phyloP scores from a whole-genome alignment of 2,113 vertebrate genomes.

The Brachyhypopomus gauderio region DNA sequence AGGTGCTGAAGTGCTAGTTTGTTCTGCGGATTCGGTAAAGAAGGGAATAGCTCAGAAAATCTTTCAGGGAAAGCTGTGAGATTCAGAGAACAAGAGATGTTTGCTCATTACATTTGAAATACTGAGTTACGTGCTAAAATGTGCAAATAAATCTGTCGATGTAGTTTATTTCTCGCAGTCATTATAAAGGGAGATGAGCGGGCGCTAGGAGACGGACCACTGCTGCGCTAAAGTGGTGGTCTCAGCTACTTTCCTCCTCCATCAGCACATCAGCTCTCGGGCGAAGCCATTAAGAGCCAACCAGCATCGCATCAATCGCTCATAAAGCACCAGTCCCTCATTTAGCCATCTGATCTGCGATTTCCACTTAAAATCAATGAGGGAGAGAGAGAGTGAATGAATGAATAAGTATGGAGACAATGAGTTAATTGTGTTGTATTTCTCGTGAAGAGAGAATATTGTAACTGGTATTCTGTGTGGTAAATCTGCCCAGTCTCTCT shows the following conservation, averaged over 20 bases:
- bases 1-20: background rate
- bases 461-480: background rate
- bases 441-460: too few species aligned
- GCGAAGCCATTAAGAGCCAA: slow-evolving; percentile 55
- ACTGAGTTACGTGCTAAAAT: too few species aligned
- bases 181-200: background rate
- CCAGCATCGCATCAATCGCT: slow-evolving; percentile 51
- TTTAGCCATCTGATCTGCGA: slow-evolving; percentile 45
- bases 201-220: background rate
- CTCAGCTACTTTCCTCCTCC: slow-evolving; percentile 13
- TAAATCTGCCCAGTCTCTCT: background rate
- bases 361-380: slow-evolving; percentile 48
- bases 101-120: too few species aligned
- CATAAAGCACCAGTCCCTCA: slow-evolving; percentile 47
- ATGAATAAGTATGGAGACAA: background rate
- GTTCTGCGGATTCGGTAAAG: background rate
- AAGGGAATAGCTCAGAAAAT: background rate
- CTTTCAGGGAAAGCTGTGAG: background rate
- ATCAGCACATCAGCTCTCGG: slow-evolving; percentile 14
- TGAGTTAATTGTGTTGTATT: background rate
- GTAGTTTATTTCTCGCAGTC: too few species aligned
- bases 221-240: background rate
- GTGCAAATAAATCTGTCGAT: too few species aligned
- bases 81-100: background rate
- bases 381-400: background rate